A percentile compares a stretch with the other conserved stretches of the same genome.
Evolutionary conservation across 2,888 invertebrate genomes (phyloP).

Genomic region (Rugalucina vietnamica): DNA sequence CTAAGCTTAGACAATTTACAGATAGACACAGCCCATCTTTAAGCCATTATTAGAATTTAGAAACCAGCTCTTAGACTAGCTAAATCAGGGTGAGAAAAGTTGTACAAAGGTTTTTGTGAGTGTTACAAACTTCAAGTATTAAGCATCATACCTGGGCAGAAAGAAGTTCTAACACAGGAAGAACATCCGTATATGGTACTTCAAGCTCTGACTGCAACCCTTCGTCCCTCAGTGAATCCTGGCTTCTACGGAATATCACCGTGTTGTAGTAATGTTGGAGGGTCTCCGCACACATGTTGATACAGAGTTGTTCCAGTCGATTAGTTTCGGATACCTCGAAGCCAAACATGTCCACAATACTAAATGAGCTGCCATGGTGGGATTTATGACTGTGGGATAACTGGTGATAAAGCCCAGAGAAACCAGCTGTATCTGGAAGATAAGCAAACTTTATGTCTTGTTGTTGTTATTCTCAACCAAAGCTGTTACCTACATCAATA

Average conservation of each 20-base stretch:
- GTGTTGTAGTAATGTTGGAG: conserved; percentile 99
- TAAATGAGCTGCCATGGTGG: conserved; percentile 89
- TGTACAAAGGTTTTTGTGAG: too few species aligned
- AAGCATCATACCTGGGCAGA: conserved; percentile 93
- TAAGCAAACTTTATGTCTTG: too few species aligned
- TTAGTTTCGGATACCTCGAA: conserved; percentile 95
- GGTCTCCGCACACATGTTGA: conserved; percentile 97
- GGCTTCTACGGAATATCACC: conserved; percentile 96
- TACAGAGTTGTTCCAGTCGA: conserved; percentile 96
- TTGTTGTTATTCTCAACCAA: too few species aligned
- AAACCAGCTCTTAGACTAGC: too few species aligned
- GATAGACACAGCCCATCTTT: too few species aligned
- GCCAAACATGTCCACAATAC: conserved; percentile 98
- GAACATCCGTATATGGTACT: conserved; percentile 97
- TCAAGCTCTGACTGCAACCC: conserved; percentile 95
- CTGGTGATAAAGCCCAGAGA: not conserved
- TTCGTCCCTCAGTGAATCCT: conserved; percentile 97
- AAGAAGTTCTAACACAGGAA: conserved; percentile 97
- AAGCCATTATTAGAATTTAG: too few species aligned
- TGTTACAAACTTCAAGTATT: too few species aligned
- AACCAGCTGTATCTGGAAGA: not conserved
- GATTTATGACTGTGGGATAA: conserved; percentile 15
- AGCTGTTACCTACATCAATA: too few species aligned
- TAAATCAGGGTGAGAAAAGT: too few species aligned
- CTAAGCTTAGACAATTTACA: too few species aligned